These are phyloP conservation scores for Podarcis muralis DNA, from an alignment of 2,113 vertebrate genomes.

Conservation along the genomic window DNA sequence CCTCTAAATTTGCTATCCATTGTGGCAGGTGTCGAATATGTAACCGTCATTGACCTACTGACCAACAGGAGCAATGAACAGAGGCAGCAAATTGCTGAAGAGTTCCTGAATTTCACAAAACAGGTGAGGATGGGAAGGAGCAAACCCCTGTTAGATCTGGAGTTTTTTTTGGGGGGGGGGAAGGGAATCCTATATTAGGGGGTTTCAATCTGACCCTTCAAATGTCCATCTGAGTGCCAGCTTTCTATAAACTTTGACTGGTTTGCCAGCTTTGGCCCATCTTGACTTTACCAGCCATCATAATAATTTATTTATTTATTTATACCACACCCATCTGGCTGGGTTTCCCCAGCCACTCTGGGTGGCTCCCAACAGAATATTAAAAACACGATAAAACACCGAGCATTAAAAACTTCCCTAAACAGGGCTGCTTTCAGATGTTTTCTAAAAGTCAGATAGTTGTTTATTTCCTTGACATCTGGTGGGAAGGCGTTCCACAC, in stretches of 20 bases:
- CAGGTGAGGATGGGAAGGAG: conserved; percentile 49
- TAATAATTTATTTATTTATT: too few species aligned
- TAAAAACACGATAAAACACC: too few species aligned
- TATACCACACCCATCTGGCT: too few species aligned
- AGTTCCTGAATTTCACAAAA: conserved; percentile 58
- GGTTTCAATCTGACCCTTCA: not conserved
- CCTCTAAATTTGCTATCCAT: not conserved
- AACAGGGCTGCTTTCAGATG: too few species aligned
- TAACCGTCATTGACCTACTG: conserved; percentile 53
- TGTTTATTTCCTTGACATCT: too few species aligned
- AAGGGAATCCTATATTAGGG: too few species aligned
- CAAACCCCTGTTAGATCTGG: not conserved
- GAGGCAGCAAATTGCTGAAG: conserved; percentile 56
- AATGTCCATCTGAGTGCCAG: not conserved
- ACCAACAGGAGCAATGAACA: conserved; percentile 64
- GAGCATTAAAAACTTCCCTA: too few species aligned
- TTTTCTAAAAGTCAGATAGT: too few species aligned
- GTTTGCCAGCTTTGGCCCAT: not conserved
- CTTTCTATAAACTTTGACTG: not conserved
- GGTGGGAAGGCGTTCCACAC: too few species aligned
- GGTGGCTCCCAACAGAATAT: too few species aligned
- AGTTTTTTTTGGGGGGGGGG: not conserved
- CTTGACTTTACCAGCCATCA: not conserved
- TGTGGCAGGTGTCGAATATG: conserved; percentile 39
- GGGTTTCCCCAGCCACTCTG: too few species aligned